Evolutionary conservation across 2,888 invertebrate species (phyloP).

Genomic region (Achlya flavicornis): DNA sequence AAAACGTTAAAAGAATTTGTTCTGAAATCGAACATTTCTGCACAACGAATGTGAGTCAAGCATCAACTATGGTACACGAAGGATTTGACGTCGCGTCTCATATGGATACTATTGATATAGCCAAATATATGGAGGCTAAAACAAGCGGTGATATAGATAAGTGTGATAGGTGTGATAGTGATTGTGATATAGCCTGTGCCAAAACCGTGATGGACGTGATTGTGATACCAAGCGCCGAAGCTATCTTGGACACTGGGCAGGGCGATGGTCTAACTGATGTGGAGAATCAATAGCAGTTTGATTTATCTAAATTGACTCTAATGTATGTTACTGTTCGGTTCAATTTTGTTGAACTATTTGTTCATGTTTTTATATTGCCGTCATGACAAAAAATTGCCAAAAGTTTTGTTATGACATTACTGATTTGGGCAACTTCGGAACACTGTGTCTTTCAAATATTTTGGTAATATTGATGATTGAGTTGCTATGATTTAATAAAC

Average conservation of each 20-base stretch:
- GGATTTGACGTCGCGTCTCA: slow-evolving; percentile 57
- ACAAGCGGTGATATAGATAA: slow-evolving; percentile 41
- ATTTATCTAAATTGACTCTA: not conserved
- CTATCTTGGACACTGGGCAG: slow-evolving; percentile 68
- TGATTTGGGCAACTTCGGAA: not conserved
- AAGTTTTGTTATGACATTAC: not conserved
- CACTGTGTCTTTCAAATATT: not conserved
- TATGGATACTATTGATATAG: slow-evolving; percentile 35
- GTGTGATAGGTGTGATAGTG: slow-evolving; percentile 36
- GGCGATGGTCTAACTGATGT: slow-evolving; percentile 19
- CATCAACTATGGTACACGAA: slow-evolving; percentile 39
- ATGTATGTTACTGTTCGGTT: not conserved
- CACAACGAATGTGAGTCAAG: slow-evolving; percentile 21
- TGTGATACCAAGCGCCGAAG: slow-evolving; percentile 73
- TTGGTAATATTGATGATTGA: no score
- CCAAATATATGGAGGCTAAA: slow-evolving; percentile 41
- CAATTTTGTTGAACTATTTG: not conserved
- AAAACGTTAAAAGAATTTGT: slow-evolving; percentile 68
- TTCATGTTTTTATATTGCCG: not conserved
- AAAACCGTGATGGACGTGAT: slow-evolving; percentile 67
- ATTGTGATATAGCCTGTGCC: slow-evolving; percentile 59
- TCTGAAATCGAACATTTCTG: slow-evolving; percentile 70
- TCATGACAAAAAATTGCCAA: not conserved
- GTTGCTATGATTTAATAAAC: no score
- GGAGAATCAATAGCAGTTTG: slow-evolving; percentile 4